phyloP scores from a whole-genome alignment of 2,113 vertebrate species.

The Excalfactoria chinensis region DNA sequence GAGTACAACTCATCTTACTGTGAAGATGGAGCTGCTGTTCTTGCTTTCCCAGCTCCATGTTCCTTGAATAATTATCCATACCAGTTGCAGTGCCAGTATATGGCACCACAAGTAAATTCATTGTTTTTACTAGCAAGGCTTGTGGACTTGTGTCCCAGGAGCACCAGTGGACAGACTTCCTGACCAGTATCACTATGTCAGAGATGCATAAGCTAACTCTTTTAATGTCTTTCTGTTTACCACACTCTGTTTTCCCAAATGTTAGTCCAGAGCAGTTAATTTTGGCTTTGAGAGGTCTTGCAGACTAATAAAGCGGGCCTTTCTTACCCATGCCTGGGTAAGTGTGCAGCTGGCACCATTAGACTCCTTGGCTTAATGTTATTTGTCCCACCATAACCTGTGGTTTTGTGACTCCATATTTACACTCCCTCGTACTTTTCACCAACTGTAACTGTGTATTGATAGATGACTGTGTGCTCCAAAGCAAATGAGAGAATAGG shows the following conservation, averaged over 20 bases:
- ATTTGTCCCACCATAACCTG: background rate
- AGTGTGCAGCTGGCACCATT: background rate
- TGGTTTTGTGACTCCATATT: background rate
- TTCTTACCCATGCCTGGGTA: background rate
- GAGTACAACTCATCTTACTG: background rate
- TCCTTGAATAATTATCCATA: background rate
- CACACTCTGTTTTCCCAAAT: rapidly evolving
- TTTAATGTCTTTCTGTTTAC: background rate
- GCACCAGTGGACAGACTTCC: background rate
- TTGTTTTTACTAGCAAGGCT: background rate
- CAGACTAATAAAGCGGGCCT: background rate
- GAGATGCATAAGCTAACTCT: background rate
- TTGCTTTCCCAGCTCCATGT: background rate
- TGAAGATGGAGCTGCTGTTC: background rate
- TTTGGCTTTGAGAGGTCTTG: background rate
- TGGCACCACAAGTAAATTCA: background rate
- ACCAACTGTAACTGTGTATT: background rate
- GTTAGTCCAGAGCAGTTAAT: background rate
- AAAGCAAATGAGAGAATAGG: background rate
- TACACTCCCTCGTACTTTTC: background rate
- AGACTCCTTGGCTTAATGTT: background rate
- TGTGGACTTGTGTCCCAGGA: background rate
- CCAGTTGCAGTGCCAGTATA: background rate
- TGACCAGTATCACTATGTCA: background rate
- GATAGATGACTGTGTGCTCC: background rate